A percentile compares a stretch with the other conserved stretches of the same genome.
Evolutionary conservation across 2,888 invertebrate species (phyloP).

Genomic region (Drosophila paucipuncta): DNA sequence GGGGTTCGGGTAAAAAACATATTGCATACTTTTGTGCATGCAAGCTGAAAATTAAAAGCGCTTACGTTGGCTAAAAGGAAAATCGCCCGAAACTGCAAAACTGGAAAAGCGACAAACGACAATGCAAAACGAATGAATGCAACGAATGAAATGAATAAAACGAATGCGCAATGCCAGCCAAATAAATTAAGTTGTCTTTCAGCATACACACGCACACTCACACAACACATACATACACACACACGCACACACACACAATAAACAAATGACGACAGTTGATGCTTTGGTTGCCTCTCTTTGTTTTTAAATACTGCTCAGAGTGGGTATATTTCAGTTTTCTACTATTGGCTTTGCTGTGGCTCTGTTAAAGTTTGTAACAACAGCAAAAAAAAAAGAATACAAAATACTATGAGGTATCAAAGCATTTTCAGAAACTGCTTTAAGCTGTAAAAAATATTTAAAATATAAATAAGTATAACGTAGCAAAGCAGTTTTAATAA

Average conservation of each 20-base stretch:
- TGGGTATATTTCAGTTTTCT: no score
- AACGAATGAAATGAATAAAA: slow-evolving; percentile 53
- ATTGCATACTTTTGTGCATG: slow-evolving; percentile 81
- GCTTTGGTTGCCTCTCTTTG: slow-evolving; percentile 6
- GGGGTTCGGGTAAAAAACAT: slow-evolving; percentile 57
- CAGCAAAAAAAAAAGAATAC: background rate
- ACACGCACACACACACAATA: slow-evolving; percentile 10
- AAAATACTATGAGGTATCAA: background rate
- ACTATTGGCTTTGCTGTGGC: background rate
- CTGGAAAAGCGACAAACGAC: slow-evolving; percentile 38
- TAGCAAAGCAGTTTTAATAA: background rate
- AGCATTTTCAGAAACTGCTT: background rate
- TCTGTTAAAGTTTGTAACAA: background rate
- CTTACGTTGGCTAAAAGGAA: slow-evolving; percentile 69
- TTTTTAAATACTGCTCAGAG: background rate
- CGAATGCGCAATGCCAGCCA: slow-evolving; percentile 47
- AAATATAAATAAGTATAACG: background rate
- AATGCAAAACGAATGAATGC: slow-evolving; percentile 51
- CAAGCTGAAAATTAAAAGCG: slow-evolving; percentile 81
- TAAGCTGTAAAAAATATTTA: background rate
- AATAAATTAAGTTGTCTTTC: slow-evolving; percentile 70
- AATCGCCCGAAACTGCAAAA: slow-evolving; percentile 33
- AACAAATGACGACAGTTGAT: slow-evolving; percentile 34
- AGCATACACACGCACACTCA: slow-evolving; percentile 21
- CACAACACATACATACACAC: slow-evolving; percentile 9